phyloP scores from a whole-genome alignment of 1,140 invertebrate genomes.

The Uloborus diversus region DNA sequence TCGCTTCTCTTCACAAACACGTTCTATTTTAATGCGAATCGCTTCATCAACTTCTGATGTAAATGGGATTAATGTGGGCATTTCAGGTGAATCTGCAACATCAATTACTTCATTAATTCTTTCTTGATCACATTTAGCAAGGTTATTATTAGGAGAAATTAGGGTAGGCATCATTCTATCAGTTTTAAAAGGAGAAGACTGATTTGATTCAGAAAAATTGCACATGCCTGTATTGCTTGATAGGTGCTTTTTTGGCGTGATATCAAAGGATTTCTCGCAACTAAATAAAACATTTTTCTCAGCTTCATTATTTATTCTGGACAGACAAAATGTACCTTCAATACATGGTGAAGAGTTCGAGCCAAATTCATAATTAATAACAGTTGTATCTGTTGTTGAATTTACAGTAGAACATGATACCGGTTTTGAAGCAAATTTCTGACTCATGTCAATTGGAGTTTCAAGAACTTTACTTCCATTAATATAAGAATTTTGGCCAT shows the following conservation, averaged over 20 bases:
- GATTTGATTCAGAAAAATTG: too few species aligned
- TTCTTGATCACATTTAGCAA: neutral
- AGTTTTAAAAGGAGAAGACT: too few species aligned
- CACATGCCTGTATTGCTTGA: neutral
- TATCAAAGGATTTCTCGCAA: neutral
- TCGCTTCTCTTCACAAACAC: neutral
- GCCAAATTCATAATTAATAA: neutral
- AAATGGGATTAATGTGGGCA: slow-evolving; percentile 50
- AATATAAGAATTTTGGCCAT: neutral
- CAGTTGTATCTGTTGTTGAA: neutral
- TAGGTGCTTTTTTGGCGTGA: neutral
- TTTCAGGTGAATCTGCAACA: slow-evolving; percentile 58
- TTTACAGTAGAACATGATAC: slow-evolving; percentile 1
- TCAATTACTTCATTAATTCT: neutral
- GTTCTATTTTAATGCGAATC: neutral
- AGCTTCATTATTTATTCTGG: neutral
- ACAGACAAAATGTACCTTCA: neutral
- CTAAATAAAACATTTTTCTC: neutral
- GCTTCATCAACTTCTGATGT: slow-evolving; percentile 18
- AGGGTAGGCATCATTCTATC: slow-evolving; percentile 25
- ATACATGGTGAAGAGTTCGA: slow-evolving; percentile 11
- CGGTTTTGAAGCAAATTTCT: neutral
- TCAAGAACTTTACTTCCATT: neutral
- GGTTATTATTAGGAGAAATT: slow-evolving; percentile 15
- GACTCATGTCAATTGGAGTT: neutral